Evolutionary conservation across 2,113 vertebrate species (phyloP), one percentile per base, ranked within the genome.

Genomic region (Ploceus nigricollis): DNA sequence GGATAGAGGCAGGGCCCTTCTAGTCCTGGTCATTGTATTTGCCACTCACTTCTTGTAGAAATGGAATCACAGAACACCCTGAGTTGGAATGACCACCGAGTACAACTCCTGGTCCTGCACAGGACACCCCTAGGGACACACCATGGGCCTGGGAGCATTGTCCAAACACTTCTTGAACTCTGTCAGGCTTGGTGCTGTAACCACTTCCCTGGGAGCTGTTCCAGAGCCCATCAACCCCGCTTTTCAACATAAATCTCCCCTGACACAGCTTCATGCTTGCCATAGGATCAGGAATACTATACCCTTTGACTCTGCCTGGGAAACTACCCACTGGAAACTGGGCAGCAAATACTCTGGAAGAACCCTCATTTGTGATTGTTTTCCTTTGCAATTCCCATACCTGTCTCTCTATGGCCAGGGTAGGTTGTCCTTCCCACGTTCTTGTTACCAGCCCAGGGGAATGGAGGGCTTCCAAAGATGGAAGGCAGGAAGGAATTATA

Each of bases 1-100:
- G 53, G n/a, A 39, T 6, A 54, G 28, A 61, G 22, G 11, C n/a
- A 53, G 16, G 6, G 47, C 27, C 10, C 16, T 28, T 31, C 40
- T 27, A 22, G 14, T 40, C 12, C n/a, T 47, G 30, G 15, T 40
- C 14, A 17, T 13, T 35, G 30, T n/a, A 60, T 60, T 68, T 66
- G n/a, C 16, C 24, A 27, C 14, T 66, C 39, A 44, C 18, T 58
- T 48, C 27, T 44, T 19, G 40, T 35, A 54, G 47, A 60, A 69
- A 47, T 54, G 47, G 47, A 69, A 48, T 31, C 40, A 40, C 30
- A 42, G 21, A 66, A 31, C 10, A 53, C 9, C 30, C 39, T 40
- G 21, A 40, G 10, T 2, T 48, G n/a, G 54, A 76, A 35, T 3
- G n/a, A 47, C 7, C 16, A 61, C 11, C 0, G 0, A 54, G 25